phyloP scores from a whole-genome alignment of 2,113 vertebrate species.

The Callocephalon fimbriatum region DNA sequence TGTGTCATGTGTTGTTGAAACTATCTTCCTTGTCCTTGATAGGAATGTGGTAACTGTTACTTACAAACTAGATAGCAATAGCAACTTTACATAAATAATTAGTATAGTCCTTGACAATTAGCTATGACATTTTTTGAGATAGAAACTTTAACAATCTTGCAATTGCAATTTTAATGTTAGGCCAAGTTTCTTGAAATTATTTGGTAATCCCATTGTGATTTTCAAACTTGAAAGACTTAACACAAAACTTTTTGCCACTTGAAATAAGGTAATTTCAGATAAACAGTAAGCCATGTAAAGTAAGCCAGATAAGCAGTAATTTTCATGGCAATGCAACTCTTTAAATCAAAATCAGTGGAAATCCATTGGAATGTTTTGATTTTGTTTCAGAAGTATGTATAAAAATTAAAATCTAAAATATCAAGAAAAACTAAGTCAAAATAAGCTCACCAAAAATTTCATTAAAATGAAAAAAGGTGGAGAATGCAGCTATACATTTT shows the following conservation, averaged over 20 bases:
- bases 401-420: not conserved
- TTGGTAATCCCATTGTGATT: not conserved
- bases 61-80: not conserved
- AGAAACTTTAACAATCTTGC: not conserved
- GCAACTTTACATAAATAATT: not conserved
- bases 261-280: not conserved
- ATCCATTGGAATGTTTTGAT: rapidly evolving
- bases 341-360: not conserved
- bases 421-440: not conserved
- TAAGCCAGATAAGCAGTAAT: not conserved
- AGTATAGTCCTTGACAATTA: not conserved
- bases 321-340: not conserved
- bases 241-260: not conserved
- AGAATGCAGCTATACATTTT: not conserved
- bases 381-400: not conserved
- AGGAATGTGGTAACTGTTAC: not conserved
- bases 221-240: not conserved
- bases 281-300: not conserved
- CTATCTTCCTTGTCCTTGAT: not conserved
- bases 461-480: not conserved
- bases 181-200: not conserved
- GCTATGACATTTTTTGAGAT: not conserved
- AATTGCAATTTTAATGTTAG: not conserved
- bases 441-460: not conserved
- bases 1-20: not conserved